Evolutionary conservation across 2,113 vertebrate genomes (phyloP).

Genomic region (Hemichromis elongatus): DNA sequence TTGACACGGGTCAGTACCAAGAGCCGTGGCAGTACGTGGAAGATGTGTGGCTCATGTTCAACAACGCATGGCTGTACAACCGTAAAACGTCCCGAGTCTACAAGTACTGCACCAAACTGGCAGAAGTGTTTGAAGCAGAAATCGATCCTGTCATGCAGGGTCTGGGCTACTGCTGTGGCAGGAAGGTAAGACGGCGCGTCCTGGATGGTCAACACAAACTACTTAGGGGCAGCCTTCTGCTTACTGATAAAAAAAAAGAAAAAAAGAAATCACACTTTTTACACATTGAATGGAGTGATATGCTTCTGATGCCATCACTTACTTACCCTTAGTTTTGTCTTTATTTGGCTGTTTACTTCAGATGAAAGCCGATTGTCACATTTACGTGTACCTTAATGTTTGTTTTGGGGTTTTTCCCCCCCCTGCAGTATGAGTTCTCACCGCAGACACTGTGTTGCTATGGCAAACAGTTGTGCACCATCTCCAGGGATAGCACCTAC

Average conservation of each 20-base stretch:
- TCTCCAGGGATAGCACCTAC: slow-evolving; percentile 95
- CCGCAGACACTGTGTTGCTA: slow-evolving; percentile 98
- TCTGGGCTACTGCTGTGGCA: slow-evolving; percentile 95
- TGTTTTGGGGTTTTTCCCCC: neutral
- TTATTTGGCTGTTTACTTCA: neutral
- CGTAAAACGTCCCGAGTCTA: slow-evolving; percentile 97
- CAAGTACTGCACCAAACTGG: slow-evolving; percentile 97
- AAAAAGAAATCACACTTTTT: neutral
- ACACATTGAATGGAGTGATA: neutral
- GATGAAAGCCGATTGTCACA: neutral
- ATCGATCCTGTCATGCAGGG: slow-evolving; percentile 98
- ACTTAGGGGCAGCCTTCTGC: neutral
- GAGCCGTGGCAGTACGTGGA: slow-evolving; percentile 99
- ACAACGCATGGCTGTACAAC: slow-evolving; percentile 98
- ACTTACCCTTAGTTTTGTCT: neutral
- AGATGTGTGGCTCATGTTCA: slow-evolving; percentile 98
- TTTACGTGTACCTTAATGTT: neutral
- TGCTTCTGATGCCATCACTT: neutral
- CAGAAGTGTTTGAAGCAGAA: slow-evolving; percentile 95
- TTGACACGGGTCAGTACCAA: slow-evolving; percentile 97
- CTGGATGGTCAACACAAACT: neutral
- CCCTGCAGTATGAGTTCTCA: slow-evolving; percentile 92
- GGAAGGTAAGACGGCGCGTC: slow-evolving; percentile 79
- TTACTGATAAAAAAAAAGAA: neutral
- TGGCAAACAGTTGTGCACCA: slow-evolving; percentile 96